Evolutionary conservation across 2,113 vertebrate species (phyloP).

Genomic region (Myrmecophaga tridactyla): DNA sequence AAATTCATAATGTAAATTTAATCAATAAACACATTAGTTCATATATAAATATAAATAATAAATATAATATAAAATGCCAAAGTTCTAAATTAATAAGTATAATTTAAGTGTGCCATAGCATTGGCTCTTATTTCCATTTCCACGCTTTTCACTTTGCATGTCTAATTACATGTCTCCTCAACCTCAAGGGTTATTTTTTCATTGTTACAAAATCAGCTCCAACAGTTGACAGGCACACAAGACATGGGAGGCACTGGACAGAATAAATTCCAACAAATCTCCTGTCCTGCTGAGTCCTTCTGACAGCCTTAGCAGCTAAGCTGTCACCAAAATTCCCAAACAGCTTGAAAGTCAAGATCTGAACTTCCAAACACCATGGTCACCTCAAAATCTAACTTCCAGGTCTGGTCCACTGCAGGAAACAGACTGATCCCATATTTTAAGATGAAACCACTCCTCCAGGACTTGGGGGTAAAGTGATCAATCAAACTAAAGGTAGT

Average conservation of each 20-base stretch:
- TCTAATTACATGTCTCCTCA: slow-evolving; percentile 11
- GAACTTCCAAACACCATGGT: slow-evolving; percentile 22
- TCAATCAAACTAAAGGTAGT: slow-evolving; percentile 9
- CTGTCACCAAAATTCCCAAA: slow-evolving; percentile 20
- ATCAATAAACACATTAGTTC: neutral
- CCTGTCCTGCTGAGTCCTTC: neutral
- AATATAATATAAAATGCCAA: neutral
- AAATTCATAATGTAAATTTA: neutral
- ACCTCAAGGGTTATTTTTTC: neutral
- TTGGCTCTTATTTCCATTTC: neutral
- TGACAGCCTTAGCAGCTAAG: slow-evolving; percentile 1
- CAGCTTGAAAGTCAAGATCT: slow-evolving; percentile 38
- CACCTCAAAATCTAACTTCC: slow-evolving; percentile 1
- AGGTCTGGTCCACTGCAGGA: neutral
- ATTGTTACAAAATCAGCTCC: neutral
- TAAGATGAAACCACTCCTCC: neutral
- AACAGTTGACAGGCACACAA: neutral
- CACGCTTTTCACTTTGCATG: neutral
- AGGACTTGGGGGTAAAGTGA: neutral
- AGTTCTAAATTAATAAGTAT: neutral
- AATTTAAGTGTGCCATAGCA: neutral
- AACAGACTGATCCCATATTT: neutral
- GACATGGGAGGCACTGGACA: neutral
- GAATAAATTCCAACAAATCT: slow-evolving; percentile 43
- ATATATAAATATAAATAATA: too few relatives aligned